Evolutionary conservation across 2,888 invertebrate species (phyloP), one percentile per base, ranked within the genome.

Genomic region (Phengaris arion): DNA sequence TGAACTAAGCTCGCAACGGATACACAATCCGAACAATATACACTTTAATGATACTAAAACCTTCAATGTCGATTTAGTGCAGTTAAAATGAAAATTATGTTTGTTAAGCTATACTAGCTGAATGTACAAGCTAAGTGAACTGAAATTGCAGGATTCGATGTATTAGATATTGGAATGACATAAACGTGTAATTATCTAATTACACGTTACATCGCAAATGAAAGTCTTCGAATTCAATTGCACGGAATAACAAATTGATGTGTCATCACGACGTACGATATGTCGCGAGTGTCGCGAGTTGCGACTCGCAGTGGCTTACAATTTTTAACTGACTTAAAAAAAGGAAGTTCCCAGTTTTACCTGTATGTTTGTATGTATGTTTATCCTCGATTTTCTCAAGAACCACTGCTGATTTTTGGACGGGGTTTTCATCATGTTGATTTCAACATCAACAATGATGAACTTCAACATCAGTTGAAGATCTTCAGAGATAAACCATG

Each of bases 181-280:
- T 72, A 22, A 72, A 35, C 15, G n/a, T n/a, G n/a, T n/a, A n/a
- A n/a, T n/a, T n/a, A 13, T 7, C 6, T 12, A 52, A 72, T 35
- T 72, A 72, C 52, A 48, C 22, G 52, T 35, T 52, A 35, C 22
- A 12, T 9, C 6, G 35, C 54, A 52, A 70, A 52, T 52, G 22
- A 70, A 70, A 70, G 22, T 72, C 8, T 70, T 52, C 69, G 7
- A 52, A 52, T 54, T 35, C 12, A 35, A 72, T 48, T 7, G 48
- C 46, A 7, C 22, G n/a, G 72, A 35, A 70, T 59, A 48, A 35
- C 35, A 35, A 64, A 64, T 52, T 22, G 22, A 22, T 51, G 22
- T 22, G 9, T 15, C 22, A 8, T 70, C 12, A 70, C 12, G 15
- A 12, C 15, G 1, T n/a, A 70, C 69, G 69, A 70, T 51, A 51